Percentiles rank a stretch among this genome's conserved stretches.
Evolutionary conservation across 2,888 invertebrate species (phyloP).

Genomic region (Thysanoteuthis rhombus): DNA sequence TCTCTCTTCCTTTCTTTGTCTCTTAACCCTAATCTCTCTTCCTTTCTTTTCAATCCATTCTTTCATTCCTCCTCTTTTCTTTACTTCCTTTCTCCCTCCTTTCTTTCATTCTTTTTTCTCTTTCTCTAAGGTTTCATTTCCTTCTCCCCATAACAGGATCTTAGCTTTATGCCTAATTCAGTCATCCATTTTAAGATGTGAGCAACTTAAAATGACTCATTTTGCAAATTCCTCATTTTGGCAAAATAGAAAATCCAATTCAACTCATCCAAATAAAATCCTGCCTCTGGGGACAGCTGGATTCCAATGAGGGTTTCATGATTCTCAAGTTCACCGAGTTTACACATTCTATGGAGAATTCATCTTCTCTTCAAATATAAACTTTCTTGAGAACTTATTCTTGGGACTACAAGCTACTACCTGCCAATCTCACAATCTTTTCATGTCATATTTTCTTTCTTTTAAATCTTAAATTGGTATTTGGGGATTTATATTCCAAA

Average conservation of each 20-base stretch:
- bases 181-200: not conserved
- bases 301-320: not conserved
- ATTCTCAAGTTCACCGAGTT: not conserved
- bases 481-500: too few relatives aligned
- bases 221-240: not conserved
- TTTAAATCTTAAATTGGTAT: too few relatives aligned
- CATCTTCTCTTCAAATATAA: not conserved
- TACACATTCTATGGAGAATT: not conserved
- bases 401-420: not conserved
- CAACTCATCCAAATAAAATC: not conserved
- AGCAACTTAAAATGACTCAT: not conserved
- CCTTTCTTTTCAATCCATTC: too few relatives aligned
- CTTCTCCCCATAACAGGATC: not conserved
- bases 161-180: not conserved
- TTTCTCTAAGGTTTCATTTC: not conserved
- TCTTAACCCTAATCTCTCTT: not conserved
- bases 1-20: not conserved
- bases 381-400: not conserved
- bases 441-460: not conserved
- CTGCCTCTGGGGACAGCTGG: not conserved
- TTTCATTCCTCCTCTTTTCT: not conserved
- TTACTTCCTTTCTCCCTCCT: not conserved
- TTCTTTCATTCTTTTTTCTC: not conserved
- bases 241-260: not conserved
- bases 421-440: not conserved